Base-by-base conservation (phyloP, 2,797 vertebrate genomes). In the Myotis daubentonii region DNA sequence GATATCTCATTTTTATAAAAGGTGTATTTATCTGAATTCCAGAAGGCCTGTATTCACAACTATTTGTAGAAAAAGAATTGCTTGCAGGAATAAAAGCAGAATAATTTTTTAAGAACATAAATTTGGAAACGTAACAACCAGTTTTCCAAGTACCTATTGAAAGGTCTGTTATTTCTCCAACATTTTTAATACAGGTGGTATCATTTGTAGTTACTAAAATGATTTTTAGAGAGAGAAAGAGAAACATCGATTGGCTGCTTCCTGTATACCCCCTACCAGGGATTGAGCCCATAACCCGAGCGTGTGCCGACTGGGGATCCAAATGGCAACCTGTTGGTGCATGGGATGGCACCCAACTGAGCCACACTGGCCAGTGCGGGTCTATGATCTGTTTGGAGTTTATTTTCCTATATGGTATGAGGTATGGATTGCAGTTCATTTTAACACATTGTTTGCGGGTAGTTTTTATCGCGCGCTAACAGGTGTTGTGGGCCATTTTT, bases 121-220 rank as follows among this genome's bases (percentile, higher is more conserved):
- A 79, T 94, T 89, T 95, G 68, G 23, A 96, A 85, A 80, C 51
- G 10, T 53, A 94, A 87, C 11, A 74, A 36, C 9, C 20, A 84
- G 36, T 88, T 93, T 20, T 95, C 47, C 13, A 92, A 49, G 9
- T 87, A 84, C 76, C 71, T 86, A 28, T 62, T 82, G 70, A 88
- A 82, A 95, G 28, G 8, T 66, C 60, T 83, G 19, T 85, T 84
- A 60, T 51, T 95, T 94, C 66, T 92, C 80, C 3, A 72, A 23
- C 41, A 74, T 41, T 53, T 94, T 94, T 65, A 87, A 87, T 53
- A 8, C 28, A 88, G 85, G 36, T 80, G 65, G 53, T 72, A 71
- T 87, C 55, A 72, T 86, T 83, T 92, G 79, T 95, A 91, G 41
- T 74, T 84, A 96, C 71, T 88, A 92, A 89, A 93, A 76, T 60